Percentiles rank a stretch among this genome's conserved stretches.
Conservation (phyloP, 2,888 invertebrate species). For the Melanophora roralis region DNA sequence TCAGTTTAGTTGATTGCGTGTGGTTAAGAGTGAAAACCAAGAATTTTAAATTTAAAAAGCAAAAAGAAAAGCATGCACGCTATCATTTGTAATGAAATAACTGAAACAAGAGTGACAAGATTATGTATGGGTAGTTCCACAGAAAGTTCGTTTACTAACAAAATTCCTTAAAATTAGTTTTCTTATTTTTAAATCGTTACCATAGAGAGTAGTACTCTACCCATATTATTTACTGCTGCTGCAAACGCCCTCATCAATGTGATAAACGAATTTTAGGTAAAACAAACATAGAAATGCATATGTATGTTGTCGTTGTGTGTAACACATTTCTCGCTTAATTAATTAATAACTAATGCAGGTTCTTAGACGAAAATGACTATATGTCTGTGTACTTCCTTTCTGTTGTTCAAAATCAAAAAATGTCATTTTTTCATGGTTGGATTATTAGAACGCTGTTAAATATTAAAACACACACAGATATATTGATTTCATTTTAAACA, state of each 20-base stretch:
- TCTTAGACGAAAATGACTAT: background rate
- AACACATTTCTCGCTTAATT: slow-evolving; percentile 48
- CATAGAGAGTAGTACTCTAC: background rate
- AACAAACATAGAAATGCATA: background rate
- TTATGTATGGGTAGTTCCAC: background rate
- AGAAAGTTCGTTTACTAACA: too few species aligned
- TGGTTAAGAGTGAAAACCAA: background rate
- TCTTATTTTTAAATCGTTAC: too few species aligned
- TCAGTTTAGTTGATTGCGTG: background rate
- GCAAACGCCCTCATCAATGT: background rate
- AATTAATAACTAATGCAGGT: slow-evolving; percentile 52
- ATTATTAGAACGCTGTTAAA: slow-evolving; percentile 6
- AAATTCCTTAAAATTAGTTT: too few species aligned
- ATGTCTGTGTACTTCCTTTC: background rate
- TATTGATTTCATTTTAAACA: too few species aligned
- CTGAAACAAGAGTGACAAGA: background rate
- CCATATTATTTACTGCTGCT: background rate
- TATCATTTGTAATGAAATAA: background rate
- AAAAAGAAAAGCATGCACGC: background rate
- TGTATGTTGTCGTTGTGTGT: slow-evolving; percentile 13
- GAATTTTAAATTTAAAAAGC: background rate
- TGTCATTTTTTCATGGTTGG: background rate
- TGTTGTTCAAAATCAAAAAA: too few species aligned
- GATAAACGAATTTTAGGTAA: background rate
- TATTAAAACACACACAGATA: background rate